Conservation (phyloP, 2,797 vertebrate species). For the Emydoidea blandingii region DNA sequence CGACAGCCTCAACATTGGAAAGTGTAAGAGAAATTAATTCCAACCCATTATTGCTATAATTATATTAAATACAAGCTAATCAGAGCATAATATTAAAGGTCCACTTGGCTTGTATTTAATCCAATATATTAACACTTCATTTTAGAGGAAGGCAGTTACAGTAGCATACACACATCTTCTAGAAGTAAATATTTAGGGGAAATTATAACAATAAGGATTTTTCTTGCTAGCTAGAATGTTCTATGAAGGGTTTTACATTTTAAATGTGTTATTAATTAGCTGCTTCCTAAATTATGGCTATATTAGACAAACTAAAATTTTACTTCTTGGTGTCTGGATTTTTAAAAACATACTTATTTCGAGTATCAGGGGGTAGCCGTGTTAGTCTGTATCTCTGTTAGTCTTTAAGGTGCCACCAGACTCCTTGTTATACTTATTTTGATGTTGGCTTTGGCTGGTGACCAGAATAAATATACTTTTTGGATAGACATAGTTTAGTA, state of each 20-base stretch:
- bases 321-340: not conserved
- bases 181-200: not conserved
- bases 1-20: not conserved
- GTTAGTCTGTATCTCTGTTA: too few relatives aligned
- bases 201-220: not conserved
- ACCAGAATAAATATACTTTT: not conserved
- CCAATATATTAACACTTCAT: not conserved
- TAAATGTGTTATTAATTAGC: not conserved
- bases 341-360: conserved; percentile 12
- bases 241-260: not conserved
- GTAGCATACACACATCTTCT: not conserved
- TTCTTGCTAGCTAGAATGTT: not conserved
- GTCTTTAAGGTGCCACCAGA: too few relatives aligned
- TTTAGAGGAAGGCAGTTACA: not conserved
- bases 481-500: not conserved
- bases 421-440: not conserved
- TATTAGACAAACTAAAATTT: not conserved
- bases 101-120: not conserved
- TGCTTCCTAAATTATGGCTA: not conserved
- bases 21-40: conserved; percentile 13
- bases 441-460: not conserved
- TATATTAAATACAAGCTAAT: not conserved
- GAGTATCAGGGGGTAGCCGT: too few relatives aligned
- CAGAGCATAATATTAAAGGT: not conserved
- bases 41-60: not conserved